Evolutionary conservation across 2,888 invertebrate species (phyloP).

Genomic region (Auanema sp.): DNA sequence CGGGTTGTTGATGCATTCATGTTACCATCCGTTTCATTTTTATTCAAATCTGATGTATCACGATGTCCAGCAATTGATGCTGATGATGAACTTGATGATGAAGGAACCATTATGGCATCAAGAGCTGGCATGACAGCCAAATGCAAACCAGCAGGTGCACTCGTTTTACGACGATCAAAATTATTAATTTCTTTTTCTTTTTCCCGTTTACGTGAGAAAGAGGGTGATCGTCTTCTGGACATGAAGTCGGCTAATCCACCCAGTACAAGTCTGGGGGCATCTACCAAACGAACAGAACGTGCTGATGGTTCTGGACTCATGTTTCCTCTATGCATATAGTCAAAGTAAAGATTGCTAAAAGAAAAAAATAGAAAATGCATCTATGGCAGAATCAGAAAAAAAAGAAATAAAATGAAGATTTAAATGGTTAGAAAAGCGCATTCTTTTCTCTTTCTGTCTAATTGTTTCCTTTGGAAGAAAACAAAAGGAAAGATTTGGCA

Average conservation of each 20-base stretch:
- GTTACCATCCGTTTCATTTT: not conserved
- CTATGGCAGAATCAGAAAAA: not conserved
- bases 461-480: too few relatives aligned
- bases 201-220: conserved; percentile 24
- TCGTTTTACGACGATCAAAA: conserved; percentile 23
- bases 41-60: not conserved
- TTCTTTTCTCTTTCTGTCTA: too few relatives aligned
- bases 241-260: conserved; percentile 33
- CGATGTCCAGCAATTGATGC: not conserved
- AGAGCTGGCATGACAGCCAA: conserved; percentile 26
- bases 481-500: too few relatives aligned
- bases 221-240: conserved; percentile 30
- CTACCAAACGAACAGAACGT: conserved; percentile 1
- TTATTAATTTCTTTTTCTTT: conserved; percentile 18
- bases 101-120: not conserved
- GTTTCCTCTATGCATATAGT: not conserved
- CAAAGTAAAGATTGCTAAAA: not conserved
- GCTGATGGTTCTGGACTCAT: conserved; percentile 6
- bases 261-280: conserved; percentile 16
- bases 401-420: not conserved
- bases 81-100: conserved; percentile 1
- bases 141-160: conserved; percentile 36
- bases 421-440: too few relatives aligned
- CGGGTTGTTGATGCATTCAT: not conserved
- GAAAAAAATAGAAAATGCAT: not conserved